phyloP scores from a whole-genome alignment of 2,888 invertebrate genomes.

The Candidula unifasciata region DNA sequence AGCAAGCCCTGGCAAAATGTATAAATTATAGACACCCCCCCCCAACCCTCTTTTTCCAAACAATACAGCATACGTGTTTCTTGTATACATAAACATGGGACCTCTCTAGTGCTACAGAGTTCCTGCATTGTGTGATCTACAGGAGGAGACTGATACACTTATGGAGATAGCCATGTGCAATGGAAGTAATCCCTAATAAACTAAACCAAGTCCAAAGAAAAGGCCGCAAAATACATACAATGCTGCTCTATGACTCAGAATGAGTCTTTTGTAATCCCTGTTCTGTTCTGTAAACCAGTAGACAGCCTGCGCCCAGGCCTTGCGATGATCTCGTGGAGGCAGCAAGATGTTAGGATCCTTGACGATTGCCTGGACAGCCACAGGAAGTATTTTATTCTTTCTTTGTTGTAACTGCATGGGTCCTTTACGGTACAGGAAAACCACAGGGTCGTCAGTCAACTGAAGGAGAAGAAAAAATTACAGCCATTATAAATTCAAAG shows the following conservation, averaged over 20 bases:
- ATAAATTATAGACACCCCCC: too few relatives aligned
- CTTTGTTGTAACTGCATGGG: slow-evolving; percentile 47
- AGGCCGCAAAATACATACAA: slow-evolving; percentile 66
- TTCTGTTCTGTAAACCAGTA: slow-evolving; percentile 69
- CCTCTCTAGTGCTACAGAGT: too few relatives aligned
- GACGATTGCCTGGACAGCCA: slow-evolving; percentile 66
- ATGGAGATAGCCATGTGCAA: too few relatives aligned
- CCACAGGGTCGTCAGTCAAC: slow-evolving; percentile 67
- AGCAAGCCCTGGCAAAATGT: too few relatives aligned
- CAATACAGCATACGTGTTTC: too few relatives aligned
- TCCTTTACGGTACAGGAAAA: slow-evolving; percentile 69
- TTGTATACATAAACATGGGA: too few relatives aligned
- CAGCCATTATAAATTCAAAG: neutral
- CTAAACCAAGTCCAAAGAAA: too few relatives aligned
- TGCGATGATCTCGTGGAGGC: slow-evolving; percentile 70
- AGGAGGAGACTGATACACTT: too few relatives aligned
- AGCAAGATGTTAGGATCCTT: slow-evolving; percentile 66
- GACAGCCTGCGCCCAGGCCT: slow-evolving; percentile 73
- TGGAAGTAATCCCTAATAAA: too few relatives aligned
- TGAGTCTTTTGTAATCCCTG: slow-evolving; percentile 66
- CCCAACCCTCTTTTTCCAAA: too few relatives aligned
- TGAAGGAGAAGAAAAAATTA: slow-evolving; percentile 51
- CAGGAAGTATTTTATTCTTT: slow-evolving; percentile 62
- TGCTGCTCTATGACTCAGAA: slow-evolving; percentile 71
- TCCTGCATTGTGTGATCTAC: too few relatives aligned